A percentile compares a stretch with the other conserved stretches of the same genome.
Conservation (phyloP, 2,797 vertebrate species). For the Hypotaenidia okinawae region DNA sequence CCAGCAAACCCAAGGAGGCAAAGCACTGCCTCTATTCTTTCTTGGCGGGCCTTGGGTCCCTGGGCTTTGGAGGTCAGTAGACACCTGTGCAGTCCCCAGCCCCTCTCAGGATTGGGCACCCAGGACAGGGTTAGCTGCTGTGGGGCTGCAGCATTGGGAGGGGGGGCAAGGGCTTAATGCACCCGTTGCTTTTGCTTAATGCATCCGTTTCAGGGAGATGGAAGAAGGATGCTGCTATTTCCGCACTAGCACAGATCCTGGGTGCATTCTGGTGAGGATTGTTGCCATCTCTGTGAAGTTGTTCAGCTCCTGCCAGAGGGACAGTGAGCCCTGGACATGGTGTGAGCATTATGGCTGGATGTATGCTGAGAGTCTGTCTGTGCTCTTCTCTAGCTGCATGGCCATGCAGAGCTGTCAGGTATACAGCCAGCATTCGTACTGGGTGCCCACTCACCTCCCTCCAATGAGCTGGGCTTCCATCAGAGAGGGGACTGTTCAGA, state of each 20-base stretch:
- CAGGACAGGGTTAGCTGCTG: not conserved
- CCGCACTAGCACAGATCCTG: rapidly evolving
- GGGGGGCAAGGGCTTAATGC: not conserved
- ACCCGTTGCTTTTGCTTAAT: not conserved
- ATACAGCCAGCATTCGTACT: not conserved
- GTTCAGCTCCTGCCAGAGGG: not conserved
- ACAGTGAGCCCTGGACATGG: not conserved
- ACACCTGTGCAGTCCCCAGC: rapidly evolving
- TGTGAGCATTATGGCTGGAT: not conserved
- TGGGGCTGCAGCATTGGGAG: rapidly evolving
- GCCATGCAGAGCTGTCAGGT: not conserved
- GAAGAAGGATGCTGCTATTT: not conserved
- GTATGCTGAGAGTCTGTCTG: not conserved
- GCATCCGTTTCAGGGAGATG: not conserved
- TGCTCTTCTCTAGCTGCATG: not conserved
- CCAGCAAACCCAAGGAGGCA: not conserved
- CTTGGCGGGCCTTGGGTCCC: rapidly evolving
- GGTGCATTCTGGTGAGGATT: not conserved
- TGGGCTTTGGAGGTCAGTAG: not conserved
- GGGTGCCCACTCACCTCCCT: not conserved
- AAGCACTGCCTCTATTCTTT: not conserved
- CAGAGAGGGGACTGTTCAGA: not conserved
- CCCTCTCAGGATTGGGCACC: no score
- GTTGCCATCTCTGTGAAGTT: rapidly evolving
- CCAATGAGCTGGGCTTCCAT: rapidly evolving